phyloP scores from a whole-genome alignment of 1,140 invertebrate species.

The Tetranychus cinnabarinus region DNA sequence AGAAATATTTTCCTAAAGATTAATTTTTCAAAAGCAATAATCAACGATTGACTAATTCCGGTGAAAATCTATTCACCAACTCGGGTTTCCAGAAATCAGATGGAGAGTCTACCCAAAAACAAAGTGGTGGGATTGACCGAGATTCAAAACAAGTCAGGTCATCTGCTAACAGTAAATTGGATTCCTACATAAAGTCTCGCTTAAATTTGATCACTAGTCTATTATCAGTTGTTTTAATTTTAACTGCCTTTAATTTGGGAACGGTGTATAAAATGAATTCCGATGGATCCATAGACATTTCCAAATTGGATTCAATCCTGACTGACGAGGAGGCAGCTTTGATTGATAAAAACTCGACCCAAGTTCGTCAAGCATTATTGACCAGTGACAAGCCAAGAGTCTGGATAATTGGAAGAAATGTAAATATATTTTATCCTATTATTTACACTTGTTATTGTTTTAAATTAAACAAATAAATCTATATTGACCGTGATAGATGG shows the following conservation, averaged over 20 bases:
- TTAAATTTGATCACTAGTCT: too few relatives aligned
- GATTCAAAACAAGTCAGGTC: too few relatives aligned
- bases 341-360: background rate
- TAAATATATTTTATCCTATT: background rate
- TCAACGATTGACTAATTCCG: background rate
- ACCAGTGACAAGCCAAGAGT: background rate
- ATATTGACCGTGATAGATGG: conserved; percentile 11
- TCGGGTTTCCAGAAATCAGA: background rate
- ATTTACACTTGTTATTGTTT: background rate
- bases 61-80: background rate
- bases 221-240: too few relatives aligned
- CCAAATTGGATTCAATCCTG: too few relatives aligned
- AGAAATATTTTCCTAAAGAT: background rate
- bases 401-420: conserved; percentile 6
- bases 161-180: too few relatives aligned
- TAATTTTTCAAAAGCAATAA: background rate
- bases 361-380: background rate
- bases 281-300: too few relatives aligned
- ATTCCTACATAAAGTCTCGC: too few relatives aligned
- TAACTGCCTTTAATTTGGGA: too few relatives aligned
- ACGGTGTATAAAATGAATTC: too few relatives aligned
- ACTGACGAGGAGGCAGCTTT: background rate
- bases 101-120: background rate
- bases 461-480: background rate
- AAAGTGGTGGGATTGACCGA: background rate